Conservation (phyloP, 2,888 invertebrate genomes). For the Nemapogon koenigi region DNA sequence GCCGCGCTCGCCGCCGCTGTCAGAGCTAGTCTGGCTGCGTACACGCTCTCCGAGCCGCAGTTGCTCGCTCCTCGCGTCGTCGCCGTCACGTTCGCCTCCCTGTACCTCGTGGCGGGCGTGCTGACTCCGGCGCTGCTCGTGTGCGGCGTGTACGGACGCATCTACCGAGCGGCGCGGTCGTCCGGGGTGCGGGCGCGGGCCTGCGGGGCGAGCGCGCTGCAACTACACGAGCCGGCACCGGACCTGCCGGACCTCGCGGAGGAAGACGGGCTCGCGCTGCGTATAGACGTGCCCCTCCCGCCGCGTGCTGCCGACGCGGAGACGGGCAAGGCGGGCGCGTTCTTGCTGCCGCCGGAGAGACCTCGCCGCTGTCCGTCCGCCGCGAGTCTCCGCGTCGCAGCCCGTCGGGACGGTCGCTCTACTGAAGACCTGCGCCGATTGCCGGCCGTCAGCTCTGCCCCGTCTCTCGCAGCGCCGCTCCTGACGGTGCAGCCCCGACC, state of each 20-base stretch:
- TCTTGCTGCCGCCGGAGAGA: constrained; percentile 48
- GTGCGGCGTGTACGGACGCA: constrained; percentile 76
- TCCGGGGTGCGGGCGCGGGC: constrained; percentile 64
- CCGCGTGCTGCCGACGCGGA: constrained; percentile 29
- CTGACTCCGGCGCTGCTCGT: constrained; percentile 65
- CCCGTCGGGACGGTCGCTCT: constrained; percentile 47
- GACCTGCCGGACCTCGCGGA: constrained; percentile 46
- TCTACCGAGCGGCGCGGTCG: constrained; percentile 77
- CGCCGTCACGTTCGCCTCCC: constrained; percentile 40
- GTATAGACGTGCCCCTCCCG: constrained; percentile 36
- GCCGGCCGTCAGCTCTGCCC: constrained; percentile 59
- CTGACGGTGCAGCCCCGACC: constrained; percentile 40
- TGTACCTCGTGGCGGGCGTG: constrained; percentile 43
- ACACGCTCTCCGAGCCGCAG: constrained; percentile 34
- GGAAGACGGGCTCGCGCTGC: constrained; percentile 51
- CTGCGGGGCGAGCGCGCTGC: constrained; percentile 54
- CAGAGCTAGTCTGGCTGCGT: constrained; percentile 37
- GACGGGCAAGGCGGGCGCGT: constrained; percentile 37
- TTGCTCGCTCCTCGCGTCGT: constrained; percentile 34
- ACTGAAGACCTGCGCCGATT: constrained; percentile 42
- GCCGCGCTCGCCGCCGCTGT: constrained; percentile 41
- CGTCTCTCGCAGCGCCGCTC: constrained; percentile 49
- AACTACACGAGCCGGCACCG: constrained; percentile 52
- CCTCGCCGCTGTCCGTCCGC: constrained; percentile 52
- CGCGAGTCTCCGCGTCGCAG: constrained; percentile 40